Conservation (phyloP, 2,113 vertebrate species). For the Bolborhynchus lineola region DNA sequence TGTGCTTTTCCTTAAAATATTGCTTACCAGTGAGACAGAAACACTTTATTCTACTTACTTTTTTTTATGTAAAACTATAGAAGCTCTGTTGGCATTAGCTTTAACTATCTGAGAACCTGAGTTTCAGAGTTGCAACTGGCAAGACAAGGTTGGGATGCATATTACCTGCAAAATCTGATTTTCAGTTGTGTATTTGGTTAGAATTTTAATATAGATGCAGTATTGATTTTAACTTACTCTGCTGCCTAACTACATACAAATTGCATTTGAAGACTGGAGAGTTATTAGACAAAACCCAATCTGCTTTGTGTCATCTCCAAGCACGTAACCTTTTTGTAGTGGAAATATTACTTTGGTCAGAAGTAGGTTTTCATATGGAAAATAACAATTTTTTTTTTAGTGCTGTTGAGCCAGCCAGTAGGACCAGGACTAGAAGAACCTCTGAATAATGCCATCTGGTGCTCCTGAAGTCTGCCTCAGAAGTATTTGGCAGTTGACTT, state of each 20-base stretch:
- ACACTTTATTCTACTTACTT: too few species aligned
- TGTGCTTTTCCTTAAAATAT: neutral
- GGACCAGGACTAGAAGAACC: neutral
- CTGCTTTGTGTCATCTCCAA: neutral
- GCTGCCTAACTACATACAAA: neutral
- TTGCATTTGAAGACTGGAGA: neutral
- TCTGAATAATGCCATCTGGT: conserved; percentile 50
- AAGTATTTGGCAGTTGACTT: conserved; percentile 40
- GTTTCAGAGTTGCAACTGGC: neutral
- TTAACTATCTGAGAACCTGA: neutral
- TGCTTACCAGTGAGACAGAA: neutral
- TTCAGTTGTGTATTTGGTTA: neutral
- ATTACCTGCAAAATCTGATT: neutral
- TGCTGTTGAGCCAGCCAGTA: neutral
- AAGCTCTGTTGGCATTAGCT: neutral
- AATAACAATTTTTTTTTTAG: neutral
- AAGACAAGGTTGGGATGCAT: neutral
- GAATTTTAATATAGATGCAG: neutral
- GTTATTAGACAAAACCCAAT: neutral
- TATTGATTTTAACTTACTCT: neutral
- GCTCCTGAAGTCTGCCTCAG: conserved; percentile 5
- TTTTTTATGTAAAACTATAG: neutral
- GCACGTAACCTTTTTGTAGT: neutral
- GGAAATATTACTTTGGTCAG: neutral
- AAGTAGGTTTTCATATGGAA: neutral